Conservation (phyloP, 2,797 vertebrate species). For the Trachops cirrhosus region DNA sequence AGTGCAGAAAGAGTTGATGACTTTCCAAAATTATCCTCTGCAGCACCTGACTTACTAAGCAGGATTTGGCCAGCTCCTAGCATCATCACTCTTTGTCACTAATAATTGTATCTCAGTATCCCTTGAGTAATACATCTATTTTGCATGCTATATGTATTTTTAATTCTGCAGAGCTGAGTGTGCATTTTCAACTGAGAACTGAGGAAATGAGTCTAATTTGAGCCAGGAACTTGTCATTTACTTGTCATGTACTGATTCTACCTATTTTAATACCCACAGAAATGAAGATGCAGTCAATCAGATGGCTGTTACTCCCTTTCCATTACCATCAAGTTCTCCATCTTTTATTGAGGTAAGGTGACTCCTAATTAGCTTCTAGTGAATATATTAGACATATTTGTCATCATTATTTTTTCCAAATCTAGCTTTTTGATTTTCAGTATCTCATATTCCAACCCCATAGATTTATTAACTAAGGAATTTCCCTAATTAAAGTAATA, state of each 20-base stretch:
- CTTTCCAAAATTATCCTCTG: constrained; percentile 20
- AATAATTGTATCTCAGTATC: neutral
- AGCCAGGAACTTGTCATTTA: neutral
- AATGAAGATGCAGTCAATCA: constrained; percentile 93
- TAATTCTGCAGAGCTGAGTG: neutral
- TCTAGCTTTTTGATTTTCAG: neutral
- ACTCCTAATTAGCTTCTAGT: constrained; percentile 14
- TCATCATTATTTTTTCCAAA: constrained; percentile 47
- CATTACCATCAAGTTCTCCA: constrained; percentile 79
- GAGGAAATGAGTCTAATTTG: neutral
- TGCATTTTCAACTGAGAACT: neutral
- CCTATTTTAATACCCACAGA: constrained; percentile 77
- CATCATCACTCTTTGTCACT: constrained; percentile 22
- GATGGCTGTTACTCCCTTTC: constrained; percentile 92
- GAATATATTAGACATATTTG: constrained; percentile 54
- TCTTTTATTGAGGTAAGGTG: constrained; percentile 86
- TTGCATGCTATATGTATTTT: neutral
- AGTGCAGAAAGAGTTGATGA: neutral
- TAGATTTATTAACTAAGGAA: neutral
- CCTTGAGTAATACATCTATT: neutral
- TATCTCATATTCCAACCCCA: neutral
- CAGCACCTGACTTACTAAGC: neutral
- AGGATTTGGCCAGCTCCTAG: neutral
- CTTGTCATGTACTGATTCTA: neutral
- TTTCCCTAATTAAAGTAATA: neutral